Evolutionary conservation across 2,888 invertebrate species (phyloP), one percentile per base, ranked within the genome.

Genomic region (Trichogramma dendrolimi): DNA sequence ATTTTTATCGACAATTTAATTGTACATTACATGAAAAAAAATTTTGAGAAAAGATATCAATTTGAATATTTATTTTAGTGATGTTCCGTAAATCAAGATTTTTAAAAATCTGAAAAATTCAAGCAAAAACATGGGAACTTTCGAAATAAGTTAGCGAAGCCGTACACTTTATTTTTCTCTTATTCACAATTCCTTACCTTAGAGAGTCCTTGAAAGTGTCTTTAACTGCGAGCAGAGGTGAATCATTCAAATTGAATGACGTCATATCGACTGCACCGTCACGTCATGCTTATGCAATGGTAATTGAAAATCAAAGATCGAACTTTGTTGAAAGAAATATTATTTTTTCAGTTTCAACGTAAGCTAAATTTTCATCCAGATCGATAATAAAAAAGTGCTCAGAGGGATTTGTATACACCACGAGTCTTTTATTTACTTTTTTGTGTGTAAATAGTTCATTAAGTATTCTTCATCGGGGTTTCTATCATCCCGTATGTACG

Each of bases 231-330:
- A 47, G 49, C 48, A 8, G 49, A 55, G 62, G 55, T 60, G 62
- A 62, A 60, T 65, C 60, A 62, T 60, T 62, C 55, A 55, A 55
- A 60, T 58, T 52, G 50, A 4, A 57, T 65, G 65, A 62, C 62
- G 64, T 65, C 64, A 62, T 58, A 55, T 48, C 52, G 51, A 11
- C 14, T 43, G 39, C 5, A 57, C 27, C 27, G 27, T 58, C 58
- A 55, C 62, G 64, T 58, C 48, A 62, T 47, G 39, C 52, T 7
- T 6, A 8, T 14, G 50, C 54, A 27, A 46, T 56, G 49, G 7
- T 50, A 49, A 60, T 39, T 53, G 8, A 41, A 41, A 6, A 14
- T 27, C 27, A 27, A 27, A 27, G 27, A 27, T 27, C 27, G 27
- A 27, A 27, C 27, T 27, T 27, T 27, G 27, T 3, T 27, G 27